These are phyloP conservation scores for Ephestia elutella DNA, from an alignment of 1,140 invertebrate species.

Conservation along the genomic window DNA sequence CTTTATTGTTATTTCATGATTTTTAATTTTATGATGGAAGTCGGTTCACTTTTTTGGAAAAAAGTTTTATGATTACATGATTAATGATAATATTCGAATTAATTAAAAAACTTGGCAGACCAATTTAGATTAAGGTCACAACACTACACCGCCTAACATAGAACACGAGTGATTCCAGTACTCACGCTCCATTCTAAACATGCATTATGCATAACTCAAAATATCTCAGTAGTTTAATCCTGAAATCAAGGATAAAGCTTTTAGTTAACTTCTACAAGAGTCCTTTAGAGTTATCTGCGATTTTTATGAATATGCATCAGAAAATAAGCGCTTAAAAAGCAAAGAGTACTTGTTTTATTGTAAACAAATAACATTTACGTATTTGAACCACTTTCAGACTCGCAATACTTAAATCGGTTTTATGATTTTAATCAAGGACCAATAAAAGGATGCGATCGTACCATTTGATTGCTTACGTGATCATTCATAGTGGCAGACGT, in stretches of 20 bases:
- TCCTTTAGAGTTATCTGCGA: not conserved
- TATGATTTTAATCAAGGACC: not conserved
- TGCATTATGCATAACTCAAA: not conserved
- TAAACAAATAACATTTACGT: not conserved
- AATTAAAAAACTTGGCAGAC: not conserved
- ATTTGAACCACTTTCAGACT: too few species aligned
- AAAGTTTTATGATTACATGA: too few species aligned
- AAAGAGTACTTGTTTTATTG: not conserved
- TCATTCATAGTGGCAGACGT: constrained; percentile 30
- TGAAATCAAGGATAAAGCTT: not conserved
- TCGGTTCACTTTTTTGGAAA: too few species aligned
- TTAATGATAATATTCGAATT: not conserved
- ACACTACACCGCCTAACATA: not conserved
- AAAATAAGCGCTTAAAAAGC: not conserved
- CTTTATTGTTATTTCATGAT: too few species aligned
- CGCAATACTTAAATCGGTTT: not conserved
- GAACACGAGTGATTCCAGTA: not conserved
- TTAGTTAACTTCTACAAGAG: not conserved
- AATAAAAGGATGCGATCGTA: constrained; percentile 11
- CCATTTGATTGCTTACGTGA: constrained; percentile 24
- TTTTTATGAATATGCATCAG: not conserved
- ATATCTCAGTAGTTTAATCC: not conserved
- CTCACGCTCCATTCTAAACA: not conserved
- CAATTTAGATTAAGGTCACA: not conserved
- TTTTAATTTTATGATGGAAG: too few species aligned